phyloP scores from a whole-genome alignment of 2,888 invertebrate species.

The Chaitophorus viminalis region DNA sequence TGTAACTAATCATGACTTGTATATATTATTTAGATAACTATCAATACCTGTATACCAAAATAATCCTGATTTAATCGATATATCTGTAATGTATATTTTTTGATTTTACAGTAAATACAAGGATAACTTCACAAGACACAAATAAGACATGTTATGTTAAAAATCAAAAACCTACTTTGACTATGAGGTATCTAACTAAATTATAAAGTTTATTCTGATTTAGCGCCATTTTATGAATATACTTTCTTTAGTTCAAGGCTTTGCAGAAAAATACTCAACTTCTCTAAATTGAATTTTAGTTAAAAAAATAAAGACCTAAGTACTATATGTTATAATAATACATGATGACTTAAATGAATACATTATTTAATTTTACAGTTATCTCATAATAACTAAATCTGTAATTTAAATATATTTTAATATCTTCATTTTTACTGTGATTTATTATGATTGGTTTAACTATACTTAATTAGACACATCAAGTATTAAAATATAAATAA shows the following conservation, averaged over 20 bases:
- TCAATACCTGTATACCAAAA: background rate
- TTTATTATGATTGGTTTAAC: too few species aligned
- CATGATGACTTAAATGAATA: background rate
- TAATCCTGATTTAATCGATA: background rate
- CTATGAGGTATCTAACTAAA: constrained; percentile 45
- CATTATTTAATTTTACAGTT: background rate
- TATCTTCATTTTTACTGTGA: too few species aligned
- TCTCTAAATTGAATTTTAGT: background rate
- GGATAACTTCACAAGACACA: constrained; percentile 46
- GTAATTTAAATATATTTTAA: too few species aligned
- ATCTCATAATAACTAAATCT: background rate
- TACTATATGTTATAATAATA: background rate
- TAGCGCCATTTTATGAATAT: background rate
- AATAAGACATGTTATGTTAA: constrained; percentile 36
- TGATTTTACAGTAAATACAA: constrained; percentile 56
- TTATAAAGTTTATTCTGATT: constrained; percentile 21
- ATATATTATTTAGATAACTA: too few species aligned
- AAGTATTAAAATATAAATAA: too few species aligned
- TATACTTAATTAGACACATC: too few species aligned
- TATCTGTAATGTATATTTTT: constrained; percentile 24
- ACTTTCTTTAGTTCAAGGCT: constrained; percentile 29
- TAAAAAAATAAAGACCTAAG: background rate
- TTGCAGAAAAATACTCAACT: constrained; percentile 2
- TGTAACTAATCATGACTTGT: too few species aligned
- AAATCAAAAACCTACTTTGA: constrained; percentile 55